A percentile compares a stretch with the other conserved stretches of the same genome.
phyloP scores from a whole-genome alignment of 2,888 invertebrate genomes.

The Lobophora halterata region DNA sequence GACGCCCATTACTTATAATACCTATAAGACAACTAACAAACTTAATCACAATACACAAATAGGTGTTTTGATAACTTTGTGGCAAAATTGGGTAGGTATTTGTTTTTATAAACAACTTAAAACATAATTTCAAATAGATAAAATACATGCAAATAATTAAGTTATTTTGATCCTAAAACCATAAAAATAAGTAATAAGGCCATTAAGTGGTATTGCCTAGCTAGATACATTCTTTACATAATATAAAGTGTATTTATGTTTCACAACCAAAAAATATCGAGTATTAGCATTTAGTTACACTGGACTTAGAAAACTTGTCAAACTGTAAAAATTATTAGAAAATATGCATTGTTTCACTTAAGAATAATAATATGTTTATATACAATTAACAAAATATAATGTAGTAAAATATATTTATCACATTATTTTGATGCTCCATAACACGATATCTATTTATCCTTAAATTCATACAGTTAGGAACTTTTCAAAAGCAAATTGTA shows the following conservation, averaged over 20 bases:
- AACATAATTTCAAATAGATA: constrained; percentile 5
- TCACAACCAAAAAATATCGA: constrained; percentile 34
- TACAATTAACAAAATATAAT: too few species aligned
- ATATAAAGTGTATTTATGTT: constrained; percentile 19
- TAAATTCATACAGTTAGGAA: constrained; percentile 17
- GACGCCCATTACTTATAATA: constrained; percentile 10
- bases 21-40: neutral
- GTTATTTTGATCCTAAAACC: constrained; percentile 10
- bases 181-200: constrained; percentile 35
- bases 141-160: constrained; percentile 4
- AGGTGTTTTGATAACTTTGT: too few species aligned
- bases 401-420: neutral
- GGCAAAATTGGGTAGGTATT: too few species aligned
- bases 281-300: constrained; percentile 26
- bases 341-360: too few species aligned
- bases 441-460: constrained; percentile 4
- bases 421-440: constrained; percentile 12
- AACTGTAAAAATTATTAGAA: constrained; percentile 8
- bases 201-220: constrained; percentile 29
- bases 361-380: too few species aligned
- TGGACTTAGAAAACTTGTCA: constrained; percentile 18
- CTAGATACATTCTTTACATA: constrained; percentile 5
- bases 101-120: too few species aligned
- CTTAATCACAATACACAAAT: too few species aligned
- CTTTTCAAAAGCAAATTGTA: constrained; percentile 17